Evolutionary conservation across 2,113 vertebrate species (phyloP), one percentile per base, ranked within the genome.

Genomic region (Lathamus discolor): DNA sequence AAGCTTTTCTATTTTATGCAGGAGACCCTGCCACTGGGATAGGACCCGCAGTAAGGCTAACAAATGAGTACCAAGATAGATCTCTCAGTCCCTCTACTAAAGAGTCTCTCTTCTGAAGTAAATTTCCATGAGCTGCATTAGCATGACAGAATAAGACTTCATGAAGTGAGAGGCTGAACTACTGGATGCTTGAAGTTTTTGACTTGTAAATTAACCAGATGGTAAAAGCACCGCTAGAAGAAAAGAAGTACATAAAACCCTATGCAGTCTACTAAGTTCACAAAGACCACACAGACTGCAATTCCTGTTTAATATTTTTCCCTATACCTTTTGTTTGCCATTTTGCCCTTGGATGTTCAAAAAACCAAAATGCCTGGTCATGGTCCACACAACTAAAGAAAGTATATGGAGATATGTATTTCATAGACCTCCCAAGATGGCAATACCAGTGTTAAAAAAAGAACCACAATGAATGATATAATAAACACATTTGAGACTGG

Each of bases 191-290:
- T 77, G 46, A 72, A 68, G 22, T 72, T 92, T 96, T 95, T 89
- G 14, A 76, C 61, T 90, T 88, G 78, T 83, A 93, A 94, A 95
- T 88, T 90, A 93, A 74, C 27, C 63, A 77, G 28, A 28, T 95
- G 85, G 10, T 90, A 77, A 70, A 76, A 79, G 49, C 63, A 62
- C 27, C 62, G 23, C 70, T 17, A 31, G 68, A 83, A 92, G 67
- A 88, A 88, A 39, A 90, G 46, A 83, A 73, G 88, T 39, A 61
- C 33, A 80, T 25, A 14, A 88, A 94, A 88, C 13, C 39, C 35
- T 55, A 24, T 61, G 63, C 52, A 77, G 51, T 68, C 74, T 92
- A 67, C 62, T 72, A 70, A 74, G 59, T 91, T 90, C 57, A 64
- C 39, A 61, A 89, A 81, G 31, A 41, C n/a, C 79, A 69, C 83